phyloP scores from a whole-genome alignment of 2,797 vertebrate genomes.

The Sitta carolinensis region DNA sequence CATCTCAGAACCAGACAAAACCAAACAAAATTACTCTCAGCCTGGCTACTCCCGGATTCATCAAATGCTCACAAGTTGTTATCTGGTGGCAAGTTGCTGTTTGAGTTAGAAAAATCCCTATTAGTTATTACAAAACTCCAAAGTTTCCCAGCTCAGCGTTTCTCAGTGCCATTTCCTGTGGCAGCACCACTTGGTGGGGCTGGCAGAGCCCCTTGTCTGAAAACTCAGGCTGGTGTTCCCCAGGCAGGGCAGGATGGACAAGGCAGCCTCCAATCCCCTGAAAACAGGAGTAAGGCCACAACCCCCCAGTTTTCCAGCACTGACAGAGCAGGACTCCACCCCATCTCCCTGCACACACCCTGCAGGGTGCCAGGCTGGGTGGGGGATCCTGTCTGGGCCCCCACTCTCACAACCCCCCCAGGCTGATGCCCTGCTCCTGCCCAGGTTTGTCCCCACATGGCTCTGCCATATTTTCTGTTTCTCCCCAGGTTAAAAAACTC shows the following conservation, averaged over 20 bases:
- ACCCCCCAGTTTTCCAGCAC: accelerated
- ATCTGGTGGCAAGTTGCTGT: conserved; percentile 60
- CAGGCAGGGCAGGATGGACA: background rate
- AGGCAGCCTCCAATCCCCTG: background rate
- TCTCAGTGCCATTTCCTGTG: conserved; percentile 58
- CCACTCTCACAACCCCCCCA: accelerated
- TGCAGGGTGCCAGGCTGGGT: accelerated
- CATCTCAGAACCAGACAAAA: background rate
- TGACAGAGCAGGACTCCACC: accelerated
- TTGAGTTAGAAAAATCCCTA: conserved; percentile 66
- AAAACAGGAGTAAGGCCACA: background rate
- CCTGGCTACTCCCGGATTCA: conserved; percentile 3
- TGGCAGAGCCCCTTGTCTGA: background rate
- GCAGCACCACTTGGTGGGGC: background rate
- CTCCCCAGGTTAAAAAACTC: background rate
- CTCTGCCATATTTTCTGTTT: background rate
- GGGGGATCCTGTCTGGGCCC: accelerated
- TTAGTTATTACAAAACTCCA: conserved; percentile 71
- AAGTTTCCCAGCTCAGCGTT: conserved; percentile 74
- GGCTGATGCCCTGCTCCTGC: background rate
- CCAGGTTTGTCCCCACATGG: background rate
- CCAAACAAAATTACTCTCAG: background rate
- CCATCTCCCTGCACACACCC: background rate
- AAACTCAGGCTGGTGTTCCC: background rate
- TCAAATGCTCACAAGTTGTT: background rate